Evolutionary conservation across 2,797 vertebrate species (phyloP).

Genomic region (Alectoris magna): DNA sequence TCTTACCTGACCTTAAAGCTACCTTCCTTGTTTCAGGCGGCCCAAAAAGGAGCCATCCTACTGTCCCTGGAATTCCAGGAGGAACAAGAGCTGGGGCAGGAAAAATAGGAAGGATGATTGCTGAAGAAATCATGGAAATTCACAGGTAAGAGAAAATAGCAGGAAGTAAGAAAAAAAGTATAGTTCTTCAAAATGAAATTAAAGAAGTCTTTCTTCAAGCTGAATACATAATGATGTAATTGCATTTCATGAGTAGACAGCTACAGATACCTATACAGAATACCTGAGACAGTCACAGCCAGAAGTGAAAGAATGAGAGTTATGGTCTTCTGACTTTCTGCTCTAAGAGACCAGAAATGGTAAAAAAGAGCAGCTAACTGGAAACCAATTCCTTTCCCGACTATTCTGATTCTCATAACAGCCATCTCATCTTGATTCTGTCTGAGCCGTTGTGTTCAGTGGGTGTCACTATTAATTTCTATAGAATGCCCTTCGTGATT

Average conservation of each 20-base stretch:
- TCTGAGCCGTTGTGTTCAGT: background rate
- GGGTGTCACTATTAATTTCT: background rate
- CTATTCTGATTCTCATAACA: background rate
- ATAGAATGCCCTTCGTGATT: accelerated
- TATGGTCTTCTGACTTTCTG: background rate
- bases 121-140: conserved; percentile 99
- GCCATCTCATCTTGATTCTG: background rate
- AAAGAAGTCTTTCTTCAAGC: background rate
- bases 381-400: background rate
- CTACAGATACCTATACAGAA: background rate
- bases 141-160: conserved; percentile 86
- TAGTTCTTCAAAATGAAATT: background rate
- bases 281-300: background rate
- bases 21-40: conserved; percentile 80
- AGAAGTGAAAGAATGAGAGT: background rate
- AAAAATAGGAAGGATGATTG: conserved; percentile 99
- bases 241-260: background rate
- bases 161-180: background rate
- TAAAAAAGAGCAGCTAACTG: background rate
- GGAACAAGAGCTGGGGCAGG: conserved; percentile 96
- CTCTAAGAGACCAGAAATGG: background rate
- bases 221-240: background rate
- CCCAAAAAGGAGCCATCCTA: conserved; percentile 89
- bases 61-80: conserved; percentile 95
- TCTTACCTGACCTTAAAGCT: background rate